Base-by-base conservation (phyloP, 2,113 vertebrate genomes). In the Entelurus aequoreus region DNA sequence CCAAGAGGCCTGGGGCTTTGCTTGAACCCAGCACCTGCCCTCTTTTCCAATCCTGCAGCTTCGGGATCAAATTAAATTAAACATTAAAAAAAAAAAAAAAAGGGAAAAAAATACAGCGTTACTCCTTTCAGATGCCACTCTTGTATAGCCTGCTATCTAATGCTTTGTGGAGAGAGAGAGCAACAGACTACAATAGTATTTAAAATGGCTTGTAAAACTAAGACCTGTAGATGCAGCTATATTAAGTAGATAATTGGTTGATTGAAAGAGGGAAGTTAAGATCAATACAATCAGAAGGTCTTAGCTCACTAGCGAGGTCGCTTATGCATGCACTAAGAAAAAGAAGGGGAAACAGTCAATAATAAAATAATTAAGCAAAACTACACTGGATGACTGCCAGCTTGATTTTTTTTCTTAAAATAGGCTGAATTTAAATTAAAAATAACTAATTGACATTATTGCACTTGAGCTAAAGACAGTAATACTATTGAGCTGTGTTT, bases 251-350 rank as follows among this genome's bases (percentile, higher is more conserved):
- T 85, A 80, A 78, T 84, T 83, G 81, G 82, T 79, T 86, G 82
- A 84, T 89, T 83, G 71, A 42, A 65, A 73, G 77, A 76, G 82
- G 71, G 60, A 84, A 83, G 66, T 50, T 76, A 78, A 86, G 46
- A 67, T 80, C 70, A 75, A 77, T 88, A 86, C 83, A 90, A 88
- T 87, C 87, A 89, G 79, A 85, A 88, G 85, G 85, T 86, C 84
- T 88, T 70, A 76, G 84, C 86, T 87, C 85, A 85, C 80, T 78
- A 87, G 80, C 82, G 72, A 83, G 77, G 81, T 82, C 79, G 54
- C 58, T 78, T 79, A 76, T 38, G 86, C 84, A 88, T 88, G 89
- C 86, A 75, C 71, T 77, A 80, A 63, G 66, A 66, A 59, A 68
- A 44, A 48, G 36, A 15, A 28, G 28, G 28, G 6, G 5, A 16